Base-by-base conservation (phyloP, 2,888 invertebrate genomes). In the Andrena chrysosceles region DNA sequence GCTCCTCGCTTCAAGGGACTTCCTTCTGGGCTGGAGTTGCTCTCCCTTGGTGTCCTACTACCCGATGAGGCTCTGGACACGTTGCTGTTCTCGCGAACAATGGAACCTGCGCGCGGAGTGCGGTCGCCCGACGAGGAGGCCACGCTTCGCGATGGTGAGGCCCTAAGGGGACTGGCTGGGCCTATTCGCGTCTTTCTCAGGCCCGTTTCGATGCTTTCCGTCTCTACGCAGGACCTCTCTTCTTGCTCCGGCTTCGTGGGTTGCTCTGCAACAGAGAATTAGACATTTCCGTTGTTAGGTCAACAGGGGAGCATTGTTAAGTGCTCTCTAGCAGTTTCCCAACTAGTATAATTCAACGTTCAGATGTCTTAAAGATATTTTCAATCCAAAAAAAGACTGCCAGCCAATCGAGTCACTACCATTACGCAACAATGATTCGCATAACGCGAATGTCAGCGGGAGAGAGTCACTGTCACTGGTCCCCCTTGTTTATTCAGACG, bases 1-100 rank as follows among this genome's bases (percentile, higher is more conserved):
- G 94, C 95, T 95, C 92, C 96, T 95, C 88, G 96, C 95, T 92
- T 96, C 95, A 20, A 95, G 95, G 94, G 96, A 96, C 92, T 96
- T 0, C 91, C 89, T 26, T 92, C 93, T 0, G 92, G 92, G 66
- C 93, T 93, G 6, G 92, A 92, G 68, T 91, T 92, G 49, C 90
- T 90, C 29, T 92, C 92, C 3, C 92, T 79, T 0, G 91, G 91
- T 0, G 92, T 93, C 63, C 91, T 85, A 52, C 92, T 91, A 31
- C 92, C 90, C 1, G 91, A 91, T 0, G 93, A 93, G 1, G 89
- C 88, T 54, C 91, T 81, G 13, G 93, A 93, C 3, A 93, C 75
- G 74, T 93, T 93, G 83, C 93, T 93, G 68, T 89, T 92, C 75
- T 93, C 93, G 2, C 93, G 91, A 5, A 86, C 90, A 26, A 93